Evolutionary conservation across 2,797 vertebrate genomes (phyloP).

Genomic region (Jordanella pulchra): DNA sequence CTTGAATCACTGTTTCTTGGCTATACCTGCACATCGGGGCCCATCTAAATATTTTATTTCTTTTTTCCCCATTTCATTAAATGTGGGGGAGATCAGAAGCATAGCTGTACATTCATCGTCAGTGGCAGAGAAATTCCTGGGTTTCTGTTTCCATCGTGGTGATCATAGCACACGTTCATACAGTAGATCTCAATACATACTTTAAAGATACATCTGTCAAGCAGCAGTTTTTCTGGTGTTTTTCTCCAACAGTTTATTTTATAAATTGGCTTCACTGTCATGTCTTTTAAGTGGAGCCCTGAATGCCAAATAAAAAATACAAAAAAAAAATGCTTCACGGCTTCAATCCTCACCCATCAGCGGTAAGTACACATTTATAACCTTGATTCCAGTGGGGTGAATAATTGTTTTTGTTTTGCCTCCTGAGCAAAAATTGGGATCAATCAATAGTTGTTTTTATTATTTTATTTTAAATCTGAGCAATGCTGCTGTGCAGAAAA

Average conservation of each 20-base stretch:
- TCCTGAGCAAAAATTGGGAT: conserved; percentile 66
- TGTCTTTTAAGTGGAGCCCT: conserved; percentile 83
- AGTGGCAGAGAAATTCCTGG: conserved; percentile 49
- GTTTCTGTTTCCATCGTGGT: conserved; percentile 76
- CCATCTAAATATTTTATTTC: conserved; percentile 52
- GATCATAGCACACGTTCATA: conserved; percentile 74
- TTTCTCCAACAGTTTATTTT: conserved; percentile 72
- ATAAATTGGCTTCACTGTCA: conserved; percentile 81
- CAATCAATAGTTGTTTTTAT: conserved; percentile 33
- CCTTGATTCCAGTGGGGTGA: conserved; percentile 82
- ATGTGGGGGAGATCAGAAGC: conserved; percentile 73
- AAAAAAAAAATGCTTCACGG: conserved; percentile 78
- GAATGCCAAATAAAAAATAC: conserved; percentile 83
- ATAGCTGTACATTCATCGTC: conserved; percentile 35
- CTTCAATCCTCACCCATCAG: conserved; percentile 80
- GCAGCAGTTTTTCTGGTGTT: conserved; percentile 63
- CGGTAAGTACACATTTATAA: conserved; percentile 85
- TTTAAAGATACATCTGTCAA: conserved; percentile 70
- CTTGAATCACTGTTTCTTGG: conserved; percentile 63
- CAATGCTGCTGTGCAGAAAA: conserved; percentile 61
- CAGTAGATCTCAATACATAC: conserved; percentile 70
- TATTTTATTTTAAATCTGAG: conserved; percentile 51
- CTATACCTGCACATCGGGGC: conserved; percentile 65
- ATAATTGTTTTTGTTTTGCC: conserved; percentile 58
- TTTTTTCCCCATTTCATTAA: conserved; percentile 37